Evolutionary conservation across 1,140 invertebrate species (phyloP).

Genomic region (Drosophila arizonae): DNA sequence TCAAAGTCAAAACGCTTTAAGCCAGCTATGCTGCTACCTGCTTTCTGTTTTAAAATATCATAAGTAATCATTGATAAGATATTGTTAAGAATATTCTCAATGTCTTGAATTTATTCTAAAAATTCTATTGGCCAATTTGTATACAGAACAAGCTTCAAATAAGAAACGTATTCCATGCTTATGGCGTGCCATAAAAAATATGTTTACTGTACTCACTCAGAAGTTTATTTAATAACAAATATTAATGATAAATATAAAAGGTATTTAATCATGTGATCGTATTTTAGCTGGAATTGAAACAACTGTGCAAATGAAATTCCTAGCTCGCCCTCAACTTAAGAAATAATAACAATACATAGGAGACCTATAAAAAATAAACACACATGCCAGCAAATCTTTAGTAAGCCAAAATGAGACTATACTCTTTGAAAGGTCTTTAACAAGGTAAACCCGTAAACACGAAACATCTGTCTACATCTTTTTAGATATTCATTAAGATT

Average conservation of each 20-base stretch:
- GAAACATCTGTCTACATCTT: too few relatives aligned
- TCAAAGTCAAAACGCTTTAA: slow-evolving; percentile 40
- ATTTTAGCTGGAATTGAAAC: slow-evolving; percentile 31
- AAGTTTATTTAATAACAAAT: slow-evolving; percentile 19
- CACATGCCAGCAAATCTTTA: too few relatives aligned
- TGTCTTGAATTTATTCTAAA: not conserved
- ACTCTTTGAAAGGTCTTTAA: too few relatives aligned
- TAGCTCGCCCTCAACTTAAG: too few relatives aligned
- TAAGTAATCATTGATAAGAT: slow-evolving; percentile 63
- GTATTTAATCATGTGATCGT: slow-evolving; percentile 38
- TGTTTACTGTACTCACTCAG: slow-evolving; percentile 38
- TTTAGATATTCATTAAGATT: too few relatives aligned
- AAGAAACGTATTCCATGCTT: not conserved
- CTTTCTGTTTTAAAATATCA: slow-evolving; percentile 24
- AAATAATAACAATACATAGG: too few relatives aligned
- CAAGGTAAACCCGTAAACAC: too few relatives aligned
- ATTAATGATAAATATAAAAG: not conserved
- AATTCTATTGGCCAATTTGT: not conserved
- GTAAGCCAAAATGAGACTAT: too few relatives aligned
- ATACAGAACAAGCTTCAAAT: not conserved
- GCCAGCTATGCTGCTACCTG: slow-evolving; percentile 15
- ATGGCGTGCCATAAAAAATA: slow-evolving; percentile 38
- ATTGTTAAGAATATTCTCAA: not conserved
- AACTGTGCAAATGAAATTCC: slow-evolving; percentile 70
- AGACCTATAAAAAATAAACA: too few relatives aligned